A percentile compares a stretch with the other conserved stretches of the same genome.
These are phyloP conservation scores for Hoplodrina ambigua DNA, from an alignment of 2,888 invertebrate genomes.

Conservation along the genomic window DNA sequence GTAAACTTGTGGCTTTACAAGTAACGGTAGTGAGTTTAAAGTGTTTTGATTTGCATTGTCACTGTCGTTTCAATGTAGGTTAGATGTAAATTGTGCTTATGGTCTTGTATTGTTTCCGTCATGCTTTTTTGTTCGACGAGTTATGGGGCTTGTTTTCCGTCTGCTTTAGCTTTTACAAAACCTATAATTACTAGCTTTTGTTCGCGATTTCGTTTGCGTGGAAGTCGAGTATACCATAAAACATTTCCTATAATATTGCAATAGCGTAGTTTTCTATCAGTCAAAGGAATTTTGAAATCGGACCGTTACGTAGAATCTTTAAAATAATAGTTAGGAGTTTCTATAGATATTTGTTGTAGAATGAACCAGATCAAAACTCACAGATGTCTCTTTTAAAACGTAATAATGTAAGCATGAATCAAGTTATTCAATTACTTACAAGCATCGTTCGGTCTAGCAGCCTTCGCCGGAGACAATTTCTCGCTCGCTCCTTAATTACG, in stretches of 20 bases:
- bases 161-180: neutral
- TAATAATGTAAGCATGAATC: neutral
- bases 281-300: too few relatives aligned
- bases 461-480: conserved; percentile 58
- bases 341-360: neutral
- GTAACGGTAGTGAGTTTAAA: conserved; percentile 67
- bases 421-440: conserved; percentile 53
- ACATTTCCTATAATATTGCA: too few relatives aligned
- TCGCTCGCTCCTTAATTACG: conserved; percentile 66
- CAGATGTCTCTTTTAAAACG: neutral
- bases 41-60: conserved; percentile 60
- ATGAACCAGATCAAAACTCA: neutral
- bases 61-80: conserved; percentile 40
- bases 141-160: neutral
- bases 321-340: too few relatives aligned
- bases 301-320: too few relatives aligned
- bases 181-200: neutral
- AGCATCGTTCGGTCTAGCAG: conserved; percentile 25
- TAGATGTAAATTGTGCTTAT: conserved; percentile 7
- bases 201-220: too few relatives aligned
- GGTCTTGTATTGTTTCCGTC: neutral
- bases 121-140: neutral
- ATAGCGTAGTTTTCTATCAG: too few relatives aligned
- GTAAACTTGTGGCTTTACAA: conserved; percentile 61
- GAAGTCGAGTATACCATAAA: too few relatives aligned